Base-by-base conservation (phyloP, 2,797 vertebrate species). In the Esox lucius region DNA sequence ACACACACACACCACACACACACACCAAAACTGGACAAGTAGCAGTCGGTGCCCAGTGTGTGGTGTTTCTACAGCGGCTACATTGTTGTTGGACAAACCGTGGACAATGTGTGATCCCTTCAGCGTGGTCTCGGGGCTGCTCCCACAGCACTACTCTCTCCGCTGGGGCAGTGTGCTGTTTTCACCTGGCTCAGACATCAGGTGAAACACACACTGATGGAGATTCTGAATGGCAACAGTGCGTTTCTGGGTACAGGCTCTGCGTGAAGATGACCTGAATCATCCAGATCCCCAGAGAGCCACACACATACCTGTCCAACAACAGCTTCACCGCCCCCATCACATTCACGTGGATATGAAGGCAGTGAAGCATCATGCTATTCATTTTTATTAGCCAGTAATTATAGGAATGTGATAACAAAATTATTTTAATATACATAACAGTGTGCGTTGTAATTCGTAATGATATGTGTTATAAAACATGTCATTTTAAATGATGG, bases 211-310 rank as follows among this genome's bases (percentile, higher is more conserved):
- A 24, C 22, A 26, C 68, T 90, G 90, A 89, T 87, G 91, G 87
- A 92, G 93, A 90, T 91, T 90, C 85, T 84, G 84, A 78, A 83
- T 88, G 85, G 87, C 85, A 87, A 88, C 86, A 88, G 87, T 84
- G 86, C 89, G 92, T 90, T 91, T 92, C 94, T 94, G 90, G 91
- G 90, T 84, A 65, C 74, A 76, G 83, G 86, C 85, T 86, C 81
- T 22, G 42, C 83, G 78, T 84, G 84, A 91, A 93, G 92, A 93
- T 91, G 86, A 92, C 91, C 90, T 93, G 92, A 91, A 93, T 93
- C 91, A 94, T 92, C 87, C 91, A 90, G 91, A 92, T 93, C 91
- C 86, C 84, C 89, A 93, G 70, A 75, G 65, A 75, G 56, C 74
- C 53, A 59, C n/a, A 24, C 56, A 4, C 8, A 9, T 15, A 61